Evolutionary conservation across 2,797 vertebrate species (phyloP), one percentile per base, ranked within the genome.

Genomic region (Pelobates cultripes): DNA sequence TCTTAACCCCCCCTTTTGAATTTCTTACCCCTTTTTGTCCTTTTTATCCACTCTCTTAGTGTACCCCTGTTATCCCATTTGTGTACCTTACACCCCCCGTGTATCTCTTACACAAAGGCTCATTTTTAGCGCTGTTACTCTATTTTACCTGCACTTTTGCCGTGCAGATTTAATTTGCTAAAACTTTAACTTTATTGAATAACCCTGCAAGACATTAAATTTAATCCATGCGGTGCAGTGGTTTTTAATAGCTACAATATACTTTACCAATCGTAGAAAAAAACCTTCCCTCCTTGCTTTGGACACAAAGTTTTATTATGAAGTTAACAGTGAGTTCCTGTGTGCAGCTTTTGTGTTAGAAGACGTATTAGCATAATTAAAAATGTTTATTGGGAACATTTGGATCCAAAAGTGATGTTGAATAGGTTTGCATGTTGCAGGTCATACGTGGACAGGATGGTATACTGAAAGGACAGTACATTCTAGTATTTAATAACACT

Each of bases 381-480:
- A 28, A 28, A 28, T 28, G 28, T 28, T 28, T 28, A 81, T 81
- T 81, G 70, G 3, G 12, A 82, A 63, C 44, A 44, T 72, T 76
- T 61, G 72, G 75, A 71, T 82, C 61, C 68, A 66, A 71, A 66
- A 82, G 61, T 77, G 51, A 77, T 82, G 69, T 82, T 66, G 15
- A 77, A 57, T 77, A 77, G 43, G 67, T 71, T 71, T 68, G 74
- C 74, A 70, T 57, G 72, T 40, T 81, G 55, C 57, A 81, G 80
- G 55, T 81, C 80, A 81, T 71, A 68, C 71, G 57, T 81, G 74
- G 80, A 81, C 80, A 77, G 64, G 28, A 77, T 28, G 42, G 57
- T 73, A 71, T 81, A 73, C 75, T 68, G 41, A 43, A 44, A 81
- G 80, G 72, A 75, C 67, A 77, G 57, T 9, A 60, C 17, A 63